A percentile compares a stretch with the other conserved stretches of the same genome.
Conservation (phyloP, 2,888 invertebrate species). For the Synergus umbraculus region DNA sequence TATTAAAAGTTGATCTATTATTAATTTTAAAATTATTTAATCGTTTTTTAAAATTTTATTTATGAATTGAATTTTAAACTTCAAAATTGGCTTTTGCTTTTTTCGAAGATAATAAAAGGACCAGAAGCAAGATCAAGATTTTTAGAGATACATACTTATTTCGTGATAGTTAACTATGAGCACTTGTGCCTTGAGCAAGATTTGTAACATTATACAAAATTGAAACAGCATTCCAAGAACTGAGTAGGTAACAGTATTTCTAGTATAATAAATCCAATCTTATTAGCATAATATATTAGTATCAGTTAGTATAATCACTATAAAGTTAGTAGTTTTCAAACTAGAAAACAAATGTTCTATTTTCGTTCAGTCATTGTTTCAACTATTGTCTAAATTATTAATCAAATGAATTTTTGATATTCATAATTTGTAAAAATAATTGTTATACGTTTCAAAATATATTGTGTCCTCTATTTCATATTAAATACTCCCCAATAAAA, state of each 20-base stretch:
- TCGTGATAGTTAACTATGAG: constrained; percentile 20
- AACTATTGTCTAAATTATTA: not conserved
- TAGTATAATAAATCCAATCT: not conserved
- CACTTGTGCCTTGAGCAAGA: constrained; percentile 19
- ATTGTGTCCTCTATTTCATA: not conserved
- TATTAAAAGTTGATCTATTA: not conserved
- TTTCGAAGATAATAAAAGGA: constrained; percentile 4
- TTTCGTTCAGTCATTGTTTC: not conserved
- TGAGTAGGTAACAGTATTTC: not conserved
- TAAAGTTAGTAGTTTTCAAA: not conserved
- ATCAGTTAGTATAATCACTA: not conserved
- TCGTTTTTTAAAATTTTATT: constrained; percentile 1
- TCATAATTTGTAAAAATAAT: not conserved
- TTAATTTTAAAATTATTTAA: not conserved
- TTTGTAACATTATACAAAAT: constrained; percentile 4
- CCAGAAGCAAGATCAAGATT: not conserved
- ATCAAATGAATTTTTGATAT: not conserved
- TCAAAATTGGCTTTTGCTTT: not conserved
- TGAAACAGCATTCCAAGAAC: constrained; percentile 38
- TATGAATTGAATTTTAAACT: not conserved
- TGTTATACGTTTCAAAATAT: not conserved
- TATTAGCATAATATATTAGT: constrained; percentile 11
- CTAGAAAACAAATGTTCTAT: not conserved
- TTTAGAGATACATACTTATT: not conserved
- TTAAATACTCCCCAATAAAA: not conserved